Conservation (phyloP, 2,888 invertebrate genomes). For the Leucozona laternaria region DNA sequence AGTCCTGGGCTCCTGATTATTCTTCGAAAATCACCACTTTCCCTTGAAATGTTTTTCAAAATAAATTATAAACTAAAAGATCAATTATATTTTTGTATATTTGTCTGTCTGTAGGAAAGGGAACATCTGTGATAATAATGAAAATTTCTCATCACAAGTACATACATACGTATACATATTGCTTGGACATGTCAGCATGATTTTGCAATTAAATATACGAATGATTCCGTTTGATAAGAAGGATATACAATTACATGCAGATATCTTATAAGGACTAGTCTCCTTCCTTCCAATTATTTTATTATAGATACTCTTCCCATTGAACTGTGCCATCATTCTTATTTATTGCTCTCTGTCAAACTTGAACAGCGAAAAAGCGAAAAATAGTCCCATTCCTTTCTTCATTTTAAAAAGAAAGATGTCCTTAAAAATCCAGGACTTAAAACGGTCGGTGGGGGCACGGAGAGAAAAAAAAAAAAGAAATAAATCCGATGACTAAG, state of each 20-base stretch:
- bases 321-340: not conserved
- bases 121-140: slow-evolving; percentile 13
- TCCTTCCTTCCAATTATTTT: not conserved
- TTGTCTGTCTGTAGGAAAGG: not conserved
- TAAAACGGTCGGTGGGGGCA: not conserved
- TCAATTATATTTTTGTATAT: not conserved
- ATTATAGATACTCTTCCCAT: not conserved
- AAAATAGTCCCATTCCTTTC: not conserved
- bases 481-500: slow-evolving; percentile 4
- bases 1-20: not conserved
- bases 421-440: not conserved
- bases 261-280: not conserved
- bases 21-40: not conserved
- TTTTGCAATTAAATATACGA: slow-evolving; percentile 9
- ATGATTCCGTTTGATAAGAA: slow-evolving; percentile 1
- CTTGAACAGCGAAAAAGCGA: not conserved
- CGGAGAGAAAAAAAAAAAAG: not conserved
- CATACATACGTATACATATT: no score
- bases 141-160: slow-evolving; percentile 2
- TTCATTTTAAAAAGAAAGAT: not conserved
- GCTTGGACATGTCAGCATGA: slow-evolving; percentile 16
- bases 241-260: not conserved
- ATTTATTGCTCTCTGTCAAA: not conserved
- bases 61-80: not conserved
- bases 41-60: slow-evolving; percentile 2